Percentiles rank a stretch among this genome's conserved stretches.
Conservation (phyloP, 2,888 invertebrate genomes). For the Sympetrum striolatum region DNA sequence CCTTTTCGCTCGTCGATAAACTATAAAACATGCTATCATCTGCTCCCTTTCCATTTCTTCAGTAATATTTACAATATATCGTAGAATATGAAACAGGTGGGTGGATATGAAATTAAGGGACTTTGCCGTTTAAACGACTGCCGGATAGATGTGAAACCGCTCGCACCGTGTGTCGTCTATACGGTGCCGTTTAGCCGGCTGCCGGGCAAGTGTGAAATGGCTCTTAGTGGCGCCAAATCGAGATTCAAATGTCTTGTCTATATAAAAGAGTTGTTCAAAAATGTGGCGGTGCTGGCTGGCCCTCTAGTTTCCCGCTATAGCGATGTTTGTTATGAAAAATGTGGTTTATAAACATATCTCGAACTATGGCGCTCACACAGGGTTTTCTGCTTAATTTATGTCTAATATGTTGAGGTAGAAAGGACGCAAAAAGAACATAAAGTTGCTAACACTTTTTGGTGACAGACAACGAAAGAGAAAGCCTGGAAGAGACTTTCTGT, state of each 20-base stretch:
- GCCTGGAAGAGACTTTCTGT: conserved; percentile 18
- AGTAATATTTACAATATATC: too few species aligned
- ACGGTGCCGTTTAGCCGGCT: too few species aligned
- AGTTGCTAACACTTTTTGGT: conserved; percentile 11
- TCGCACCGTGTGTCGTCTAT: too few species aligned
- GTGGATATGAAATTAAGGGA: too few species aligned
- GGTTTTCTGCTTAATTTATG: not conserved
- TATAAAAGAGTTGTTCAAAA: not conserved
- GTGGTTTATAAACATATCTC: not conserved
- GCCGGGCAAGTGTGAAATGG: too few species aligned
- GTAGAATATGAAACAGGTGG: too few species aligned
- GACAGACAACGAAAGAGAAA: conserved; percentile 35
- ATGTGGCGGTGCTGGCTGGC: too few species aligned
- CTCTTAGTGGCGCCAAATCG: not conserved
- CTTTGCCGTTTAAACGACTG: too few species aligned
- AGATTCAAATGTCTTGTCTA: not conserved
- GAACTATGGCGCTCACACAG: not conserved
- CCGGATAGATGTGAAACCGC: too few species aligned
- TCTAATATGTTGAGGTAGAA: not conserved
- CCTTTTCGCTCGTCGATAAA: too few species aligned
- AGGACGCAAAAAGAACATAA: not conserved
- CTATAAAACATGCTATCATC: too few species aligned
- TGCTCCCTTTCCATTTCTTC: too few species aligned
- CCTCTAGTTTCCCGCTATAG: not conserved
- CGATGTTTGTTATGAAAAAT: not conserved